phyloP scores from a whole-genome alignment of 64 coral and sea anemone genomes.

The Actinia equina region DNA sequence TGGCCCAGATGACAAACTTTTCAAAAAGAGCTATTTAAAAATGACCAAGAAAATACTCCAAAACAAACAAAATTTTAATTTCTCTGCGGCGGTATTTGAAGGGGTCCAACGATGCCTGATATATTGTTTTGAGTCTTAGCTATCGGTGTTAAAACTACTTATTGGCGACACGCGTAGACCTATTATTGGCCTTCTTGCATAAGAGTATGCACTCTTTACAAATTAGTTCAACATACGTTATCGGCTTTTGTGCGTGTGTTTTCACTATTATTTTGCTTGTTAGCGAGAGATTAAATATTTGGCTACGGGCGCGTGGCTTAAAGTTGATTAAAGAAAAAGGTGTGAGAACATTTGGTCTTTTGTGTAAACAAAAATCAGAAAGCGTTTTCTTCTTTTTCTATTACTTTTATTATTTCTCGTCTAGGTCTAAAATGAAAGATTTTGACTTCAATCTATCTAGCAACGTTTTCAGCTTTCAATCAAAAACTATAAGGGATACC shows the following conservation, averaged over 20 bases:
- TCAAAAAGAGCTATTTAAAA: no score
- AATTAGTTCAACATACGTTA: background rate
- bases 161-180: background rate
- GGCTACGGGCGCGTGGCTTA: conserved; percentile 3
- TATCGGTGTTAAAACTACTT: background rate
- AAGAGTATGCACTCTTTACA: background rate
- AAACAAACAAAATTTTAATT: no score
- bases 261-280: background rate
- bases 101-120: background rate
- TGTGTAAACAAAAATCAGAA: background rate
- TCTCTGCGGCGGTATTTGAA: no score
- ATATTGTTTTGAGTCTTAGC: background rate
- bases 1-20: no score
- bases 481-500: no score
- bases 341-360: conserved; percentile 4
- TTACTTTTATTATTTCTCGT: no score
- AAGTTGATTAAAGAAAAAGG: background rate
- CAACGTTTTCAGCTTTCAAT: no score
- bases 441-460: no score
- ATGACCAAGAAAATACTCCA: no score
- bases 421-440: no score
- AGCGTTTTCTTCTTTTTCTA: background rate
- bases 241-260: background rate
- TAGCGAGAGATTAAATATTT: background rate
- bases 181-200: background rate